Conservation (phyloP, 2,113 vertebrate species). For the Caranx melampygus region DNA sequence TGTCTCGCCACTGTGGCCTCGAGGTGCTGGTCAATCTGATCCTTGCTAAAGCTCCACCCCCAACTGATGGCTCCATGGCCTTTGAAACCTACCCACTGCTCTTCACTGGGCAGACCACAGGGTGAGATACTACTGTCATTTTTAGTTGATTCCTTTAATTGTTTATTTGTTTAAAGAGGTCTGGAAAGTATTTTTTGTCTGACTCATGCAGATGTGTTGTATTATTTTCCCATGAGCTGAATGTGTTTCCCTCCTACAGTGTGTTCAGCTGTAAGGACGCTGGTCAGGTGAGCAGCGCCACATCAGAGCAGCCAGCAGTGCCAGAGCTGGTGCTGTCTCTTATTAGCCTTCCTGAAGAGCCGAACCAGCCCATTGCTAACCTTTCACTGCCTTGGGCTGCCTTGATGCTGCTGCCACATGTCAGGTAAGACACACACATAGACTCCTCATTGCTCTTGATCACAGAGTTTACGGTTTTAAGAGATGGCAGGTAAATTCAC, state of each 20-base stretch:
- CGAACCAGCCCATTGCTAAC: conserved; percentile 69
- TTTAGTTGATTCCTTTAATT: no score
- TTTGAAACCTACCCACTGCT: conserved; percentile 95
- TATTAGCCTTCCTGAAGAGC: conserved; percentile 77
- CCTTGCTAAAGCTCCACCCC: conserved; percentile 93
- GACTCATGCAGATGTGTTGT: background rate
- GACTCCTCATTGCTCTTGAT: background rate
- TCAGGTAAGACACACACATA: conserved; percentile 84
- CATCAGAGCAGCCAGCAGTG: conserved; percentile 73
- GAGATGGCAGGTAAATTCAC: background rate
- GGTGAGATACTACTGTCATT: conserved; percentile 77
- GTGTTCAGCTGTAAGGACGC: conserved; percentile 61
- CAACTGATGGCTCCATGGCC: conserved; percentile 91
- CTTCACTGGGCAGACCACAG: conserved; percentile 82
- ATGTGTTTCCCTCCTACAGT: conserved; percentile 9
- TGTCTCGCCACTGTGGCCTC: conserved; percentile 79
- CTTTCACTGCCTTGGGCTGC: conserved; percentile 91
- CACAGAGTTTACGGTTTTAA: background rate
- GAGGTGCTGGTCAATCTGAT: conserved; percentile 89
- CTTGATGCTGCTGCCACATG: conserved; percentile 92
- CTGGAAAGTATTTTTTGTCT: no score
- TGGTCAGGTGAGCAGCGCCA: conserved; percentile 29
- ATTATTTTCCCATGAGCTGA: background rate
- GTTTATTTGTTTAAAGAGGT: no score
- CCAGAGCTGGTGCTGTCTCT: conserved; percentile 88